phyloP scores from a whole-genome alignment of 2,113 vertebrate species.

The Neopipo cinnamomea region DNA sequence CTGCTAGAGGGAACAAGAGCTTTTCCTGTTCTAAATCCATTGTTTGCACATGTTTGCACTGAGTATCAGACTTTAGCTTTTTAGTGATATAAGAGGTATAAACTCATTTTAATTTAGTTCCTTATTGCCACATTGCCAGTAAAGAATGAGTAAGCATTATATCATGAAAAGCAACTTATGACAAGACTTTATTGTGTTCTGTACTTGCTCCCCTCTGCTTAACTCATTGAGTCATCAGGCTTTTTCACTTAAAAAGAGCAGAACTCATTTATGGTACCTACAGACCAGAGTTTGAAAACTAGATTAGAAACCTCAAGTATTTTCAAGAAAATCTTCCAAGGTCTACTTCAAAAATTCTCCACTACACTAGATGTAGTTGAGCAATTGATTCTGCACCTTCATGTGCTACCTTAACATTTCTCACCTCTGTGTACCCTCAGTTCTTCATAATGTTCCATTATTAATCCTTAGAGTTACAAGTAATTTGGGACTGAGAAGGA shows the following conservation, averaged over 20 bases:
- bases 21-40: not conserved
- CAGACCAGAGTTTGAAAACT: not conserved
- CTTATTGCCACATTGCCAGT: not conserved
- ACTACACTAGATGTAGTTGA: not conserved
- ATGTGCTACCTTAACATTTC: not conserved
- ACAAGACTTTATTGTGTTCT: no score
- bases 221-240: not conserved
- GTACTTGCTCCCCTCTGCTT: not conserved
- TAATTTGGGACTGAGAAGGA: not conserved
- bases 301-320: not conserved
- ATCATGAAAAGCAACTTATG: no score
- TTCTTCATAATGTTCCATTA: not conserved
- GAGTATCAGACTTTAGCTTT: not conserved
- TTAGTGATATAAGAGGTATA: not conserved
- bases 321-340: not conserved
- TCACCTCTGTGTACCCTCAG: fast-evolving
- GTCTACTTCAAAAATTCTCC: not conserved
- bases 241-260: not conserved
- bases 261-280: not conserved
- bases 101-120: not conserved
- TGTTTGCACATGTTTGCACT: not conserved
- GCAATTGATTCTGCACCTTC: not conserved
- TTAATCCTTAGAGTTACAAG: not conserved
- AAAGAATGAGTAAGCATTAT: no score
- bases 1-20: not conserved